phyloP scores from a whole-genome alignment of 2,113 vertebrate genomes.

The Pelecanoides urinatrix region DNA sequence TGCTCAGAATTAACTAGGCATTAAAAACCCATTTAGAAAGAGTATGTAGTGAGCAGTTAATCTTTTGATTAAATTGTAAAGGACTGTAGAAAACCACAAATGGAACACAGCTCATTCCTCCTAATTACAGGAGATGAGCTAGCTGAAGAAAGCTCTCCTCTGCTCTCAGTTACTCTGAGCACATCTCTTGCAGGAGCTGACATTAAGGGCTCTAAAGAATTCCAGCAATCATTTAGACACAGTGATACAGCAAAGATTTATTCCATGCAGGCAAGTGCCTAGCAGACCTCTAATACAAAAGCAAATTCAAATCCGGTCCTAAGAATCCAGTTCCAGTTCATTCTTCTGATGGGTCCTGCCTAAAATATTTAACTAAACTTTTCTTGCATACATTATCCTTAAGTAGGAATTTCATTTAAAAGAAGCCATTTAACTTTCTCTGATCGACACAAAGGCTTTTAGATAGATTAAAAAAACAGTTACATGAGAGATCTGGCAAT shows the following conservation, averaged over 20 bases:
- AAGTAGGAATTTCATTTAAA: not conserved
- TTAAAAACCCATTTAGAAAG: conserved; percentile 44
- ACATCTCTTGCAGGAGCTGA: not conserved
- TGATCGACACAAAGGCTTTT: not conserved
- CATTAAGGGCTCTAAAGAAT: not conserved
- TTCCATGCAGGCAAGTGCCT: not conserved
- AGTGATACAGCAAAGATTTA: not conserved
- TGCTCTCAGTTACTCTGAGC: not conserved
- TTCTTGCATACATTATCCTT: not conserved
- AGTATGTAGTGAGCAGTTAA: not conserved
- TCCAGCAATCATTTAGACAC: not conserved
- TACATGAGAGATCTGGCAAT: not conserved
- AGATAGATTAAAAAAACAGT: not conserved
- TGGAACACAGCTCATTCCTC: not conserved
- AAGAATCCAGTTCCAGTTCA: not conserved
- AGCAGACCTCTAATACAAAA: not conserved
- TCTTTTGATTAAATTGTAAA: conserved; percentile 39
- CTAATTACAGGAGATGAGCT: not conserved
- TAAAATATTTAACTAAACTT: not conserved
- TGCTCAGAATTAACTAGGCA: conserved; percentile 47
- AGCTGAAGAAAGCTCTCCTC: not conserved
- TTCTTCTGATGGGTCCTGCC: not conserved
- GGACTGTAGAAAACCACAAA: conserved; percentile 13
- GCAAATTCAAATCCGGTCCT: not conserved
- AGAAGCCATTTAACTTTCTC: not conserved